Conservation (phyloP, 2,797 vertebrate species). For the Rhincodon typus region DNA sequence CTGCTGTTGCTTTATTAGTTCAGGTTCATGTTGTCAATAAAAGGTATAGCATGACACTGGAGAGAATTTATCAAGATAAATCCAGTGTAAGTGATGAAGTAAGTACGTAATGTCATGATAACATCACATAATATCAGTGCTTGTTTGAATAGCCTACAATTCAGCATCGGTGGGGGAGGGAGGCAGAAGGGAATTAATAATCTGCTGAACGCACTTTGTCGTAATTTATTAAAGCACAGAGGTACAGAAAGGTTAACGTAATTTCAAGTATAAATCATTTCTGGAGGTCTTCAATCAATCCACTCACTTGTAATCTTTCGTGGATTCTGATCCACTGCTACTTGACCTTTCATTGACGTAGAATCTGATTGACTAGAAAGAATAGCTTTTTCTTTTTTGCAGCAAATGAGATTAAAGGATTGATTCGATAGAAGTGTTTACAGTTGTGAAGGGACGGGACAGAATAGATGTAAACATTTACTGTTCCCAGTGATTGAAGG, state of each 20-base stretch:
- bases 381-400: not conserved
- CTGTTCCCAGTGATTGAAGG: not conserved
- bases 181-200: not conserved
- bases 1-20: not conserved
- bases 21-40: constrained; percentile 2
- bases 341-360: constrained; percentile 14
- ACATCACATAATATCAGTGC: not conserved
- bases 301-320: not conserved
- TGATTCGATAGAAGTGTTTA: not conserved
- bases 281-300: constrained; percentile 10
- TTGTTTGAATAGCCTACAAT: not conserved
- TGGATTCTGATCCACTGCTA: constrained; percentile 8
- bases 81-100: not conserved
- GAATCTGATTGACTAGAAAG: not conserved
- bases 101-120: not conserved
- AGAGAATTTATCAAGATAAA: not conserved
- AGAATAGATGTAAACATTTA: not conserved
- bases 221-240: not conserved
- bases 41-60: not conserved
- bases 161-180: not conserved
- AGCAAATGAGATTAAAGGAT: constrained; percentile 14
- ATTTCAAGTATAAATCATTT: constrained; percentile 21
- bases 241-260: not conserved
- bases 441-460: not conserved
- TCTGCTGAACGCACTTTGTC: not conserved